These are phyloP conservation scores for Saguinus imperator DNA, from an alignment of 2,113 vertebrate species.

Conservation along the genomic window DNA sequence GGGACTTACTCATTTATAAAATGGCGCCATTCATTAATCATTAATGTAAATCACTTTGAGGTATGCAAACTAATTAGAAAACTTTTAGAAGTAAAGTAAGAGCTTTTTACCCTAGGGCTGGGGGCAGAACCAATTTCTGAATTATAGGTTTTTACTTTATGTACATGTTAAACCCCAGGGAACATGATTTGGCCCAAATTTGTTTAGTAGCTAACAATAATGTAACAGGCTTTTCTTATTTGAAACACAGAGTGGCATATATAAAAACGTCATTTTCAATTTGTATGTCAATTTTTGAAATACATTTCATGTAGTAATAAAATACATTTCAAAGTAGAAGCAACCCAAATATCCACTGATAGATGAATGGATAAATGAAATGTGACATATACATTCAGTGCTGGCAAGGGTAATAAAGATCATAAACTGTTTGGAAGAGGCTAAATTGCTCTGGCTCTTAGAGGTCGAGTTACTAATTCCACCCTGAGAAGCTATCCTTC, in stretches of 20 bases:
- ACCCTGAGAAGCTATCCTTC: background rate
- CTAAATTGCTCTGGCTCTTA: background rate
- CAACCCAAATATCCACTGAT: too few relatives aligned
- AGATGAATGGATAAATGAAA: too few relatives aligned
- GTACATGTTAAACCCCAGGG: constrained; percentile 37
- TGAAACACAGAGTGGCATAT: constrained; percentile 5
- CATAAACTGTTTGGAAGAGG: background rate
- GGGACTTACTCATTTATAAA: constrained; percentile 63
- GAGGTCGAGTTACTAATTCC: background rate
- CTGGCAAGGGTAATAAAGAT: background rate
- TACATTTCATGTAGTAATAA: background rate
- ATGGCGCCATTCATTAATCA: constrained; percentile 52
- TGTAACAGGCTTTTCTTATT: constrained; percentile 44
- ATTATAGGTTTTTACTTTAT: constrained; percentile 31
- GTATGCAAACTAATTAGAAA: constrained; percentile 63
- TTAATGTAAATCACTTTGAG: constrained; percentile 60
- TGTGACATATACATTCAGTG: background rate
- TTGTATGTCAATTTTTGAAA: constrained; percentile 9
- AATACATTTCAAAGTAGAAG: background rate
- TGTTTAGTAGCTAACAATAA: constrained; percentile 38
- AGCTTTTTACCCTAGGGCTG: background rate
- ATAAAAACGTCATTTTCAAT: constrained; percentile 35
- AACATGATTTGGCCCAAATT: constrained; percentile 29
- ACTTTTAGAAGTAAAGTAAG: constrained; percentile 56
- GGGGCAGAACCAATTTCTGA: constrained; percentile 10